Percentiles rank a stretch among this genome's conserved stretches.
Evolutionary conservation across 1,140 invertebrate genomes (phyloP).

Genomic region (Brachionus manjavacas): DNA sequence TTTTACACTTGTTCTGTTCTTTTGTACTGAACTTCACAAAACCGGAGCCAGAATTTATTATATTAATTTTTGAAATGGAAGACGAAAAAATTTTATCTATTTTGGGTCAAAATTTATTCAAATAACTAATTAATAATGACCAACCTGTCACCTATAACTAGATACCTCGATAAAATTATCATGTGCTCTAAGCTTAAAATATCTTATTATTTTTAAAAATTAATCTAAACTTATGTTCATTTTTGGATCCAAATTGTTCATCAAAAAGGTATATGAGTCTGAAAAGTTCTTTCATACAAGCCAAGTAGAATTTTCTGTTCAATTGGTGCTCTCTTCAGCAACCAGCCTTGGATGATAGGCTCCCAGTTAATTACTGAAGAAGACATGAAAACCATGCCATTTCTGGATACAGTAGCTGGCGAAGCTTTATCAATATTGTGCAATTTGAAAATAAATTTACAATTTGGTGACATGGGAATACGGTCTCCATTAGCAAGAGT

Average conservation of each 20-base stretch:
- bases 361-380: slow-evolving; percentile 85
- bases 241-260: slow-evolving; percentile 72
- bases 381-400: slow-evolving; percentile 97
- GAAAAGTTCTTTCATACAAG: slow-evolving; percentile 74
- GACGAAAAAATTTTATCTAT: no score
- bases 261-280: slow-evolving; percentile 73
- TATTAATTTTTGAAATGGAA: no score
- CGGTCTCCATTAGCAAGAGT: slow-evolving; percentile 89
- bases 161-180: no score
- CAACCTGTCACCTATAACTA: no score
- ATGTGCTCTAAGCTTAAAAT: no score
- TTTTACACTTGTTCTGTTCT: no score
- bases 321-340: slow-evolving; percentile 67
- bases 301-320: slow-evolving; percentile 70
- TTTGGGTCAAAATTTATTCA: no score
- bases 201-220: no score
- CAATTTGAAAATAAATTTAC: slow-evolving; percentile 92
- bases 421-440: slow-evolving; percentile 95
- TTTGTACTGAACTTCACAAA: no score
- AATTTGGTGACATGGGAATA: slow-evolving; percentile 80
- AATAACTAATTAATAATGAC: no score
- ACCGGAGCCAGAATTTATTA: no score
- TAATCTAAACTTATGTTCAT: slow-evolving; percentile 66
- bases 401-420: slow-evolving; percentile 86
- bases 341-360: slow-evolving; percentile 77